A percentile compares a stretch with the other conserved stretches of the same genome.
Conservation (phyloP, 2,113 vertebrate species). For the Mustela lutreola region DNA sequence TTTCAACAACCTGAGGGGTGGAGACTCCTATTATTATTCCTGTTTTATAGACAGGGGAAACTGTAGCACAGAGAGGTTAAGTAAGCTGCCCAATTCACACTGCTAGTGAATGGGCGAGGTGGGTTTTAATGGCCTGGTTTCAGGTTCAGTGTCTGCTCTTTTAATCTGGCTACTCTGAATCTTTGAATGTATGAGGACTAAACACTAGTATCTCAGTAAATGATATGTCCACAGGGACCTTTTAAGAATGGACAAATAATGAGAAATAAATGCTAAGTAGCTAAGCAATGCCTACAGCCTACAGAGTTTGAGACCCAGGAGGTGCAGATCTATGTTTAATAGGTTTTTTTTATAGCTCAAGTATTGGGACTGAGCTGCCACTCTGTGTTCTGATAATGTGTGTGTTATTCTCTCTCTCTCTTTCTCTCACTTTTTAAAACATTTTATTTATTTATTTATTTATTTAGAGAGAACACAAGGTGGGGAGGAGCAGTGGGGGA, state of each 20-base stretch:
- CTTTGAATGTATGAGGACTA: neutral
- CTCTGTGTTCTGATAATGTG: neutral
- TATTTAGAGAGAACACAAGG: neutral
- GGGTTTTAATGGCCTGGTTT: neutral
- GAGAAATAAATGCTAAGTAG: neutral
- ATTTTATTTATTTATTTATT: neutral
- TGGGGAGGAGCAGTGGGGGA: neutral
- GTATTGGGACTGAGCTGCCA: neutral
- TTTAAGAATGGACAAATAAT: neutral
- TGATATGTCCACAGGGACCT: neutral
- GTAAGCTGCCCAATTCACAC: neutral
- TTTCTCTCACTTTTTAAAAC: neutral
- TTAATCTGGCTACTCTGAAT: neutral
- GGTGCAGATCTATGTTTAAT: neutral
- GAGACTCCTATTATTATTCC: neutral
- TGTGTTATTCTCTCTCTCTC: neutral
- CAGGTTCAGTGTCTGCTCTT: neutral
- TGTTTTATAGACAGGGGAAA: neutral
- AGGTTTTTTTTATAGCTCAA: neutral
- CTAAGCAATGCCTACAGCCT: neutral
- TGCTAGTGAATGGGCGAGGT: neutral
- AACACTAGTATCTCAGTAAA: neutral
- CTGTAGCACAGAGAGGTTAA: neutral
- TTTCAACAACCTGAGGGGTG: neutral
- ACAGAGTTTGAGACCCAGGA: neutral